Evolutionary conservation across 2,888 invertebrate species (phyloP).

Genomic region (Branchellion lobata): DNA sequence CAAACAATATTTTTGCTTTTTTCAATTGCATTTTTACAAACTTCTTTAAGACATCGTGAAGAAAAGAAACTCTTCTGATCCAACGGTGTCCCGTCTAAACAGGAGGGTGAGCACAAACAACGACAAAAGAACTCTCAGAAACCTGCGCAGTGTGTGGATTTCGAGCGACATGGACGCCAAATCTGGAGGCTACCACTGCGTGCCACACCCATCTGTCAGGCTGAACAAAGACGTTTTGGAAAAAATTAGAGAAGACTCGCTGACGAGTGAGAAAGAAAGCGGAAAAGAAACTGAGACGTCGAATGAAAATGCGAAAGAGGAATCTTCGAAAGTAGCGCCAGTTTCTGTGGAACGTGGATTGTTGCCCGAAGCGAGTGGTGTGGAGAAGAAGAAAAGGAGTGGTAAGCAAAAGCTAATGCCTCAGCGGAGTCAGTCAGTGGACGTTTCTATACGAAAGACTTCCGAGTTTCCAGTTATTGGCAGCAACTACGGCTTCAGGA

Average conservation of each 20-base stretch:
- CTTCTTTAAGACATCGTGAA: neutral
- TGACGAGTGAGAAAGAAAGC: neutral
- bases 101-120: neutral
- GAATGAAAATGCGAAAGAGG: neutral
- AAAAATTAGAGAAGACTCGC: conserved; percentile 19
- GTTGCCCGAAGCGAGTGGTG: neutral
- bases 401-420: conserved; percentile 12
- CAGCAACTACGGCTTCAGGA: neutral
- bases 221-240: conserved; percentile 23
- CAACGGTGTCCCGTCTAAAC: conserved; percentile 19
- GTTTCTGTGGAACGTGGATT: too few relatives aligned
- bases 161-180: conserved; percentile 8
- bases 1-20: neutral
- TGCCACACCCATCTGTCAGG: neutral
- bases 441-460: neutral
- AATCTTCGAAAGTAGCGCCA: too few relatives aligned
- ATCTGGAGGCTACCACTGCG: conserved; percentile 19
- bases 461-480: neutral
- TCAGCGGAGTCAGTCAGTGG: conserved; percentile 34
- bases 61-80: conserved; percentile 35
- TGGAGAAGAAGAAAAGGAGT: neutral
- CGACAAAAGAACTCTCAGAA: neutral
- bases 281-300: neutral
- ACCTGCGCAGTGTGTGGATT: conserved; percentile 30
- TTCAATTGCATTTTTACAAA: neutral